Conservation (phyloP, 1,140 invertebrate species). For the Drosophila hydei region DNA sequence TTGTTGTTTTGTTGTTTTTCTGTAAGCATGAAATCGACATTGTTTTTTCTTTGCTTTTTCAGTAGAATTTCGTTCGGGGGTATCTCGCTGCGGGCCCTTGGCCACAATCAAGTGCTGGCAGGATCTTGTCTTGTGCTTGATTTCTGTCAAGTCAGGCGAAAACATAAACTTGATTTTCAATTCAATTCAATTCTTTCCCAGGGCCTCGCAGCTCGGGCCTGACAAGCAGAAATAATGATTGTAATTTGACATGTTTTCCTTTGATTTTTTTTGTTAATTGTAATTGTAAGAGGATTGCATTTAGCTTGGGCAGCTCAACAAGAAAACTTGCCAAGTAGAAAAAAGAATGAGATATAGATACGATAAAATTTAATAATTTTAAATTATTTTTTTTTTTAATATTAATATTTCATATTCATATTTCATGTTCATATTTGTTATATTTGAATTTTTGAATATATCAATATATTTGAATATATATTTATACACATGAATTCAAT, state of each 20-base stretch:
- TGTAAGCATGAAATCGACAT: conserved; percentile 64
- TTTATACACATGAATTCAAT: no score
- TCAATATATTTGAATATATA: no score
- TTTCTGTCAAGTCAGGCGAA: conserved; percentile 68
- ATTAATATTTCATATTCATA: no score
- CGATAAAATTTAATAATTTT: no score
- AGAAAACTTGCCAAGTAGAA: background rate
- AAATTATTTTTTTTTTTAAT: no score
- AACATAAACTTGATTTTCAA: conserved; percentile 56
- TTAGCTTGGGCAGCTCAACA: conserved; percentile 38
- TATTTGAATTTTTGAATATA: no score
- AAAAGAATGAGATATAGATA: background rate
- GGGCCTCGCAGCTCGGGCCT: conserved; percentile 32
- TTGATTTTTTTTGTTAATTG: conserved; percentile 7
- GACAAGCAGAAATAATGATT: conserved; percentile 22
- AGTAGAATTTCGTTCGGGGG: conserved; percentile 24
- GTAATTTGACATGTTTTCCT: conserved; percentile 49
- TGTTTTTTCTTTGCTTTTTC: conserved; percentile 45
- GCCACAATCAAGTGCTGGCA: conserved; percentile 56
- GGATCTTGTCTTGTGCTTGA: conserved; percentile 48
- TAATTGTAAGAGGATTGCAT: conserved; percentile 55
- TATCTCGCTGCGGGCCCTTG: conserved; percentile 35
- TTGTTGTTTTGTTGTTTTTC: no score
- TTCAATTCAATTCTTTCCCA: conserved; percentile 18
- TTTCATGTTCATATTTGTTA: no score